phyloP scores from a whole-genome alignment of 2,113 vertebrate species.

The Rafetus swinhoei region DNA sequence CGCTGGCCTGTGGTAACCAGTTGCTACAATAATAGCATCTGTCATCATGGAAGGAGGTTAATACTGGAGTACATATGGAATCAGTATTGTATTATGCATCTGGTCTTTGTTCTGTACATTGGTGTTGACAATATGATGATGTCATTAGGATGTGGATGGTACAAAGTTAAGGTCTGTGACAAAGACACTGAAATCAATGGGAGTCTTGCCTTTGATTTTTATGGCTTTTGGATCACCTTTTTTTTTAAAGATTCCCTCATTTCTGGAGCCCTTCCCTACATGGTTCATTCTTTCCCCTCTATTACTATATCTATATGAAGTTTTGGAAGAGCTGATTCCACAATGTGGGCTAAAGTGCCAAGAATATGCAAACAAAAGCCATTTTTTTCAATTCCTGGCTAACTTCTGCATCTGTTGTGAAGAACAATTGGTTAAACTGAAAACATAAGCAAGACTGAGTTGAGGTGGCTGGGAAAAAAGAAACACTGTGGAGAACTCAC shows the following conservation, averaged over 20 bases:
- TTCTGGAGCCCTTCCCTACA: background rate
- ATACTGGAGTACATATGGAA: background rate
- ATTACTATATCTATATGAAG: background rate
- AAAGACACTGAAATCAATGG: background rate
- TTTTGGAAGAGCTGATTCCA: background rate
- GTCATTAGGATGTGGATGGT: background rate
- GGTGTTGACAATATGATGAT: background rate
- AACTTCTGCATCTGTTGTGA: background rate
- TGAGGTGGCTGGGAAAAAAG: background rate
- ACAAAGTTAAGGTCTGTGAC: background rate
- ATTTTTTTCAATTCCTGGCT: background rate
- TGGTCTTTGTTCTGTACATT: background rate
- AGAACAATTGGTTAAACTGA: background rate
- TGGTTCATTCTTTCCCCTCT: background rate
- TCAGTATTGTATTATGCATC: background rate
- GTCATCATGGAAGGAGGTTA: background rate
- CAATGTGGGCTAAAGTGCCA: background rate
- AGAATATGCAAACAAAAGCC: background rate
- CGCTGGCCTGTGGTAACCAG: accelerated
- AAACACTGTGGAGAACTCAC: accelerated
- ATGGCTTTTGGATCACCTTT: background rate
- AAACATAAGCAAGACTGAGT: background rate
- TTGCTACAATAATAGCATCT: background rate
- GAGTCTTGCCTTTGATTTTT: background rate
- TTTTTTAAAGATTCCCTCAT: no score